Evolutionary conservation across 2,888 invertebrate genomes (phyloP).

Genomic region (Diaperis boleti): DNA sequence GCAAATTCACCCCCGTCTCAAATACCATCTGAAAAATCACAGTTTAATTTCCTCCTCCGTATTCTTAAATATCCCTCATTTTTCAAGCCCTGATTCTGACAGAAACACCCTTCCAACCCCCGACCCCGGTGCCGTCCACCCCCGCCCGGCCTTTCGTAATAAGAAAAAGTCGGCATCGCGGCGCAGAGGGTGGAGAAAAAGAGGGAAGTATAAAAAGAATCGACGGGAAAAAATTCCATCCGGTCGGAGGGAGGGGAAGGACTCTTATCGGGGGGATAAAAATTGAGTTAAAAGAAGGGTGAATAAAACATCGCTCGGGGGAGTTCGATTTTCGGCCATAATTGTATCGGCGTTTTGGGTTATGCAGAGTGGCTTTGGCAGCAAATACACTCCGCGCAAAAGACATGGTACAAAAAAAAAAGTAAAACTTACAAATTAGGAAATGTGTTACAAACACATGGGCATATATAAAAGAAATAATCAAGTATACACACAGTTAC

Average conservation of each 20-base stretch:
- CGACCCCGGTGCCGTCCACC: constrained; percentile 1
- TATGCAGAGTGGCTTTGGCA: too few species aligned
- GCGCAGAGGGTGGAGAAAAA: constrained; percentile 40
- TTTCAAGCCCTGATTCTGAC: constrained; percentile 60
- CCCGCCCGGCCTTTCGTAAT: constrained; percentile 37
- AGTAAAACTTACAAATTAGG: too few species aligned
- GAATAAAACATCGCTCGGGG: constrained; percentile 51
- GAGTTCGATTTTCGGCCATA: constrained; percentile 49
- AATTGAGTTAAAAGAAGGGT: constrained; percentile 56
- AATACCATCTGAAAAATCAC: constrained; percentile 55
- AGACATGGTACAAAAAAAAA: too few species aligned
- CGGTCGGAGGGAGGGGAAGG: constrained; percentile 37
- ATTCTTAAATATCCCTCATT: constrained; percentile 61
- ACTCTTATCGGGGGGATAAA: constrained; percentile 53
- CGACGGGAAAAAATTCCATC: constrained; percentile 20
- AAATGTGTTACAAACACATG: too few species aligned
- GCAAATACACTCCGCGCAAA: too few species aligned
- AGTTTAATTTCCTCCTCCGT: constrained; percentile 57
- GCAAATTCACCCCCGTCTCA: constrained; percentile 33
- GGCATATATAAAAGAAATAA: too few species aligned
- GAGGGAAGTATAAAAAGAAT: constrained; percentile 32
- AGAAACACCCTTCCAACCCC: constrained; percentile 47
- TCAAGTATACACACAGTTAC: too few species aligned
- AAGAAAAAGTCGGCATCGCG: constrained; percentile 47
- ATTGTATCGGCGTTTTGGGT: too few species aligned